phyloP scores from a whole-genome alignment of 2,888 invertebrate genomes.

The Chorisops tibialis region DNA sequence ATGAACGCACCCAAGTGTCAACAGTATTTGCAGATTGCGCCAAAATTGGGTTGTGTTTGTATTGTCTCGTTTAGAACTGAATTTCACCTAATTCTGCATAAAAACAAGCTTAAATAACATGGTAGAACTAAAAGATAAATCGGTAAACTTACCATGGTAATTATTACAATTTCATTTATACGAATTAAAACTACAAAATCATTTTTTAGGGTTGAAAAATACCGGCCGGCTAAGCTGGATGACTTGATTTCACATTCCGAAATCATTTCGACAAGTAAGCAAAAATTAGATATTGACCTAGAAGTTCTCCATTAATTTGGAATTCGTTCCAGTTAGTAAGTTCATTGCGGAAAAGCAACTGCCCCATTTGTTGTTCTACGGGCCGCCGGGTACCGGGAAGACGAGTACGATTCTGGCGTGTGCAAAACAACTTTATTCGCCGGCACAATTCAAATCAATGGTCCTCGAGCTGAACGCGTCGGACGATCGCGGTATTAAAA shows the following conservation, averaged over 20 bases:
- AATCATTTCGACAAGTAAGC: conserved; percentile 89
- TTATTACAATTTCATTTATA: not conserved
- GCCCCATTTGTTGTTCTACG: conserved; percentile 95
- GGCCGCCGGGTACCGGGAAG: conserved; percentile 98
- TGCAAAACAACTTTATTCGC: conserved; percentile 86
- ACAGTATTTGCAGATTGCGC: no score
- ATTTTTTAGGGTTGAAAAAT: conserved; percentile 89
- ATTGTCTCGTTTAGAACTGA: no score
- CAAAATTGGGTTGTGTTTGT: no score
- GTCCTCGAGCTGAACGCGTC: conserved; percentile 94
- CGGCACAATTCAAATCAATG: conserved; percentile 90
- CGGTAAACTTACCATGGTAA: conserved; percentile 12
- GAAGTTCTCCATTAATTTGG: not conserved
- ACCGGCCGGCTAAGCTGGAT: conserved; percentile 84
- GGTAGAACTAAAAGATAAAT: conserved; percentile 9
- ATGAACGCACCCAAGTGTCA: no score
- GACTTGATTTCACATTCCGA: conserved; percentile 97
- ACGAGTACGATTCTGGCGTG: conserved; percentile 97
- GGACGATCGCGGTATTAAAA: conserved; percentile 95
- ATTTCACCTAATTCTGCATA: no score
- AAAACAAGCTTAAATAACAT: no score
- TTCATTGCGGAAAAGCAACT: conserved; percentile 89
- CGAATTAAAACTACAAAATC: no score
- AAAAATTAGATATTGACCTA: not conserved
- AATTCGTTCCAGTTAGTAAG: conserved; percentile 64